These are phyloP conservation scores for Subanguina moxae DNA, from an alignment of 1,140 invertebrate species.

Conservation along the genomic window DNA sequence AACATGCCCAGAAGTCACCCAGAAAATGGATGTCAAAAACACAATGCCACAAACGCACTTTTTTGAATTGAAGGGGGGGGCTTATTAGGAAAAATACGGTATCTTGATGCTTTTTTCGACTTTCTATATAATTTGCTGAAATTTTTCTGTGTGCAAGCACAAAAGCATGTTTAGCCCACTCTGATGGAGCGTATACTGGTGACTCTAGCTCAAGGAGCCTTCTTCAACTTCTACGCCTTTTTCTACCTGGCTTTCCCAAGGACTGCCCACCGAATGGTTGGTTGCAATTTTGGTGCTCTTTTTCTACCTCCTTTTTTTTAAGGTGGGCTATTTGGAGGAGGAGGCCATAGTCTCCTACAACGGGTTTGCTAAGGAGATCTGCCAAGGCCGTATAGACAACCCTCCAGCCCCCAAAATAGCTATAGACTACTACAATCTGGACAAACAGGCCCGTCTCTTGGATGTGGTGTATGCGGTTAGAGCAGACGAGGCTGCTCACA, in stretches of 20 bases:
- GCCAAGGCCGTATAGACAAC: slow-evolving; percentile 34
- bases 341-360: slow-evolving; percentile 62
- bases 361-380: slow-evolving; percentile 59
- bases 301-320: not conserved
- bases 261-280: slow-evolving; percentile 60
- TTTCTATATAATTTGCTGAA: too few species aligned
- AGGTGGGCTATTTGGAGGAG: slow-evolving; percentile 62
- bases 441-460: slow-evolving; percentile 39
- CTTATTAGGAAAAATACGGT: too few species aligned
- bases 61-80: too few species aligned
- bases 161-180: slow-evolving; percentile 50
- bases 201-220: slow-evolving; percentile 59
- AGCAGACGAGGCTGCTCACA: slow-evolving; percentile 23
- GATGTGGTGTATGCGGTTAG: slow-evolving; percentile 26
- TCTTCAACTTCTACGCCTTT: slow-evolving; percentile 60
- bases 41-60: too few species aligned
- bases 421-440: slow-evolving; percentile 60
- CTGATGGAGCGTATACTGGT: slow-evolving; percentile 58
- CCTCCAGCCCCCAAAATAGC: slow-evolving; percentile 59
- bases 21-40: too few species aligned
- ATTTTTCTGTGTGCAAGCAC: too few species aligned
- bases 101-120: not conserved
- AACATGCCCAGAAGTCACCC: too few species aligned
- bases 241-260: slow-evolving; percentile 60
- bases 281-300: not conserved